Base-by-base conservation (phyloP, 2,797 vertebrate species). In the Lacerta agilis region DNA sequence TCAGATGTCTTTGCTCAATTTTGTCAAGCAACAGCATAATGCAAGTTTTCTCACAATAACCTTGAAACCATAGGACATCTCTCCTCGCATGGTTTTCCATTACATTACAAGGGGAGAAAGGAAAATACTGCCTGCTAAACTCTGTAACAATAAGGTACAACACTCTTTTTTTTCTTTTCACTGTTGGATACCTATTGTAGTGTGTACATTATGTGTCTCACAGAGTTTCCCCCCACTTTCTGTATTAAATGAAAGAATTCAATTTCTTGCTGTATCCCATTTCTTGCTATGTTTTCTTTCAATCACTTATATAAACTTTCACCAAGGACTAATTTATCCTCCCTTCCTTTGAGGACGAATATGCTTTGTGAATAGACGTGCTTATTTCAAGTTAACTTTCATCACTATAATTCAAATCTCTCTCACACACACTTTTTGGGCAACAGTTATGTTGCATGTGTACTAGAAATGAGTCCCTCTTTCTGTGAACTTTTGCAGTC, bases 141-240 rank as follows among this genome's bases (percentile, higher is more conserved):
- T 38, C 80, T 73, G 82, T 79, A 88, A 80, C 90, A 91, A 27
- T 41, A 92, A 72, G 15, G 8, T 55, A 61, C 20, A 78, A 71
- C 73, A 86, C 38, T 33, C 38, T 33, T 33, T 1, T 73, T 43
- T 61, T 72, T 87, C 86, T 72, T 67, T 83, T 86, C 69, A 88
- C 36, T 88, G 10, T 33, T 93, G 93, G 79, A 87, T 85, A 76
- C 17, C 17, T 43, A 86, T 89, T 66, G 80, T 33, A 58, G 86
- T 89, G 33, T 87, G 83, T 1, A 23, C 61, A 49, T 0, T 89
- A 49, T 3, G 10, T 49, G 75, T 75, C 38, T 86, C 90, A 92
- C 82, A 87, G 25, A 77, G n/a, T 55, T 27, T 86, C 27, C 5
- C 29, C 58, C 5, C 67, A 38, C 1, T 7, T 29, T 85, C 83